Percentiles rank a stretch among this genome's conserved stretches.
These are phyloP conservation scores for Felis catus DNA, from an alignment of 2,113 vertebrate species.

Conservation along the genomic window F.catus_Fca126_mat1.0 CM031425.1:16003501-16004000, in stretches of 20 bases:
- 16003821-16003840: background rate
- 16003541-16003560: background rate
- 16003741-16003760: background rate
- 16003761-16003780: background rate
- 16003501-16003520: background rate
- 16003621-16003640: background rate
- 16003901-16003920: background rate
- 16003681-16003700: background rate
- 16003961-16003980: slow-evolving; percentile 13
- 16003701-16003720: background rate
- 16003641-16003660: background rate
- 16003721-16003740: background rate
- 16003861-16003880: background rate
- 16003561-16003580: background rate
- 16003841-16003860: background rate
- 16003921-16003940: background rate
- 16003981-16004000: background rate
- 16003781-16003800: background rate
- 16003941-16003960: background rate
- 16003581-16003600: background rate
- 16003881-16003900: background rate
- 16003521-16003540: background rate
- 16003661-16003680: background rate
- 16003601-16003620: background rate
- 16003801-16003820: background rate